Evolutionary conservation across 64 coral and sea anemone genomes (phyloP), one percentile per base, ranked within the genome.

Genomic region (Montipora foliosa): DNA sequence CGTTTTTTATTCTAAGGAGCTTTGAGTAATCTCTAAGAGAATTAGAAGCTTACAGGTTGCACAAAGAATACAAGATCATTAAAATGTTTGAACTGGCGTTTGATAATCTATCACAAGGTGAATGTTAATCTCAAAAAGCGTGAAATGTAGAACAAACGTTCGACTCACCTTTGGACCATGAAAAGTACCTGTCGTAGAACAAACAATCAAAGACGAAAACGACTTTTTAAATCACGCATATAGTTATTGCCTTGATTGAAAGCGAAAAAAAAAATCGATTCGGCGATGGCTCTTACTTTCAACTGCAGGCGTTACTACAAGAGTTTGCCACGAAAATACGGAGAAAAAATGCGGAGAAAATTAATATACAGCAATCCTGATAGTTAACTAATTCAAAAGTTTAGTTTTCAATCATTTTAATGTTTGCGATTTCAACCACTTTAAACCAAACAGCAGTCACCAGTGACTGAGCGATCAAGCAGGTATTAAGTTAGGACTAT

Each of bases 121-220:
- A 11, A 61, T 15, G 25, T 57, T 53, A 19, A 44, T 86, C 14
- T 47, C 82, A 86, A 50, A 49, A 21, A 71, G 66, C 82, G 64
- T 72, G 62, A 71, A 72, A 70, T 70, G 49, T 71, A 49, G 76
- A 19, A 19, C 82, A 11, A 16, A 20, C 15, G n/a, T 86, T 72
- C 5, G 48, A 67, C 62, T 86, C 82, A n/a, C 82, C 44, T 71
- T 57, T 72, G 19, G 82, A 86, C 82, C 82, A 48, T 86, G 66
- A 86, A 49, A 86, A 49, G 61, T 19, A 86, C 82, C 82, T 86
- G 82, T 6, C 47, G 3, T 16, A 19, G 19, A 12, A 16, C 9
- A 72, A 49, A 71, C 62, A 50, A 22, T 44, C 9, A 72, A 71
- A 71, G 25, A 71, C 11, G 16, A 64, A 12, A 17, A 5, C 6